phyloP scores from a whole-genome alignment of 2,113 vertebrate species.

The Odontesthes bonariensis region DNA sequence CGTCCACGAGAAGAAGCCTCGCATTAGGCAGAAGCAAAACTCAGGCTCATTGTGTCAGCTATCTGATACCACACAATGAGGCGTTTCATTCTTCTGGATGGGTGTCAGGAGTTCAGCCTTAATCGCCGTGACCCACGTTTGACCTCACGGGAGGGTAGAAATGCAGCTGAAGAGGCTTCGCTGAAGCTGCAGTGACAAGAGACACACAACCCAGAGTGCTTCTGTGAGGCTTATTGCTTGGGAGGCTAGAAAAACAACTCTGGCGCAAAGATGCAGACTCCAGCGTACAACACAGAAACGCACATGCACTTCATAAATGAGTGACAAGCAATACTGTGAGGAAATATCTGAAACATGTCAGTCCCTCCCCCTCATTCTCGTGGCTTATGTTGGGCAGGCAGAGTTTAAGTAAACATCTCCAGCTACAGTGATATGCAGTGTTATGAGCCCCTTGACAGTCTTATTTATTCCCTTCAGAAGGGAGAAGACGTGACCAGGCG shows the following conservation, averaged over 20 bases:
- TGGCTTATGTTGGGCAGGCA: constrained; percentile 31
- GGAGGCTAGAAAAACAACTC: constrained; percentile 47
- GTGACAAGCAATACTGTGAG: constrained; percentile 7
- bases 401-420: constrained; percentile 58
- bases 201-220: constrained; percentile 36
- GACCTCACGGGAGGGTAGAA: constrained; percentile 70
- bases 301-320: constrained; percentile 14
- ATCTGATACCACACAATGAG: constrained; percentile 77
- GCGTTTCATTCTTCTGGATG: constrained; percentile 63
- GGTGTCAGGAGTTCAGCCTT: constrained; percentile 80
- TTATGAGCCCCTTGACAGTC: constrained; percentile 9
- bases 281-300: background rate
- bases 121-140: constrained; percentile 71
- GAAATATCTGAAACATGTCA: constrained; percentile 37
- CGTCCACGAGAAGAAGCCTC: constrained; percentile 49
- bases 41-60: constrained; percentile 73
- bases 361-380: background rate
- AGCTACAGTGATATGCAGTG: constrained; percentile 6
- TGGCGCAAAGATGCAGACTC: constrained; percentile 7
- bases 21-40: constrained; percentile 44
- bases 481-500: constrained; percentile 3
- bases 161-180: constrained; percentile 68
- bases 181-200: constrained; percentile 36
- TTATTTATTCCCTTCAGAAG: constrained; percentile 38
- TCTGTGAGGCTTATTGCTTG: constrained; percentile 60